Evolutionary conservation across 1,140 invertebrate genomes (phyloP).

Genomic region (Solenopsis invicta): DNA sequence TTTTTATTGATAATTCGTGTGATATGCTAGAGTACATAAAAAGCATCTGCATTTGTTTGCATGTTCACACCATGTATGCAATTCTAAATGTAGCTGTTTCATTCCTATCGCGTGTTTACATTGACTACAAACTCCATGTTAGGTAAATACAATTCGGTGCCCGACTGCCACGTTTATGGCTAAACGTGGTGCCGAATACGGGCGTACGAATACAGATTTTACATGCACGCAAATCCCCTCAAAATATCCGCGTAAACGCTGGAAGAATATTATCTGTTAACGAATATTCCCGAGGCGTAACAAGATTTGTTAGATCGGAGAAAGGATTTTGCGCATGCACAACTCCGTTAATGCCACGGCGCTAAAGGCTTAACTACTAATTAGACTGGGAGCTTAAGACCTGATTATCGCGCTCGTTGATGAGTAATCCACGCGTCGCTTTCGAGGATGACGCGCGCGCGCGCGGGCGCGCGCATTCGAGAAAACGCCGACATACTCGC

Average conservation of each 20-base stretch:
- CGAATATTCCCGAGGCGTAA: slow-evolving; percentile 31
- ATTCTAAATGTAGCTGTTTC: slow-evolving; percentile 2
- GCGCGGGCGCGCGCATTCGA: slow-evolving; percentile 17
- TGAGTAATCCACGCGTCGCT: slow-evolving; percentile 50
- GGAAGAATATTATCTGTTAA: slow-evolving; percentile 58
- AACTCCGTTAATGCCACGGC: slow-evolving; percentile 40
- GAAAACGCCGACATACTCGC: slow-evolving; percentile 31
- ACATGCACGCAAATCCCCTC: not conserved
- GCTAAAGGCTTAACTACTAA: slow-evolving; percentile 40
- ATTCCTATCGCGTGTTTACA: slow-evolving; percentile 29
- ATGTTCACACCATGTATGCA: not conserved
- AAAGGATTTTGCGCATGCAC: slow-evolving; percentile 41
- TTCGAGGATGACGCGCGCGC: slow-evolving; percentile 42
- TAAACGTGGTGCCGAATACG: not conserved
- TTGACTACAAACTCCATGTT: slow-evolving; percentile 10
- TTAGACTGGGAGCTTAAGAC: slow-evolving; percentile 52
- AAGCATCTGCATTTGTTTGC: slow-evolving; percentile 13
- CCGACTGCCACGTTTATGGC: slow-evolving; percentile 2
- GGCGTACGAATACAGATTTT: slow-evolving; percentile 8
- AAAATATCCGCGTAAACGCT: slow-evolving; percentile 15
- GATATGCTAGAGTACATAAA: not conserved
- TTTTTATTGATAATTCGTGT: slow-evolving; percentile 24
- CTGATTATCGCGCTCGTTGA: slow-evolving; percentile 60
- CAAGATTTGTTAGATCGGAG: slow-evolving; percentile 35
- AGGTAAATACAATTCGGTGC: slow-evolving; percentile 14